These are phyloP conservation scores for Clupea harengus DNA, from an alignment of 2,113 vertebrate genomes.

Conservation along the genomic window DNA sequence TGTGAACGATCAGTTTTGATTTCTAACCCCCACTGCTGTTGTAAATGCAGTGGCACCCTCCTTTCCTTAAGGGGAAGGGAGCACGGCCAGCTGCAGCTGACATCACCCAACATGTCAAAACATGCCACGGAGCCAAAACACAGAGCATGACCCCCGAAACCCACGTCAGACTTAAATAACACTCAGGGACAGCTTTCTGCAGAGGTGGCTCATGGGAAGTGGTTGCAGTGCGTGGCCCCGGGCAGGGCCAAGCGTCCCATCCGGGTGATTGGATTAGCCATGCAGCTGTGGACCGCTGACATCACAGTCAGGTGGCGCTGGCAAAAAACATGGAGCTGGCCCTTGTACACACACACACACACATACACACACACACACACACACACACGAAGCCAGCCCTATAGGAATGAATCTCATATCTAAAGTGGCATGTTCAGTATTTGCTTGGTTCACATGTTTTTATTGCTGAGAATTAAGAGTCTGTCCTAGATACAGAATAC, in stretches of 20 bases:
- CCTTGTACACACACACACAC: background rate
- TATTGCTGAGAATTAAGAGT: background rate
- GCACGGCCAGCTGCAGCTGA: background rate
- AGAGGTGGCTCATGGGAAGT: background rate
- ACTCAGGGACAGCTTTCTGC: background rate
- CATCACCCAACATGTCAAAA: background rate
- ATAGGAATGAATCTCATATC: background rate
- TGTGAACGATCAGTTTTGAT: background rate
- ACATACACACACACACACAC: background rate
- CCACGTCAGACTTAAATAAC: background rate
- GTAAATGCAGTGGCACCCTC: background rate
- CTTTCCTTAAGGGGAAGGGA: background rate
- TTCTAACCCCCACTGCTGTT: background rate
- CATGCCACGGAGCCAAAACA: constrained; percentile 18
- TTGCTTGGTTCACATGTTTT: background rate
- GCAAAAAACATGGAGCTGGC: background rate
- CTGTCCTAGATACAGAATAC: background rate
- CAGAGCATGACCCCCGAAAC: background rate
- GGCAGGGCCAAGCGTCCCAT: constrained; percentile 15
- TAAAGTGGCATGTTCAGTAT: background rate
- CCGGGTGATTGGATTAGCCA: constrained; percentile 6
- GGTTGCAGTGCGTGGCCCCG: background rate
- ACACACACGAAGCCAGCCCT: background rate
- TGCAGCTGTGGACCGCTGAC: constrained; percentile 28
- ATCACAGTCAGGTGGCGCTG: background rate